Evolutionary conservation across 1,140 invertebrate genomes (phyloP).

Genomic region (Leptestheria dahalacensis): DNA sequence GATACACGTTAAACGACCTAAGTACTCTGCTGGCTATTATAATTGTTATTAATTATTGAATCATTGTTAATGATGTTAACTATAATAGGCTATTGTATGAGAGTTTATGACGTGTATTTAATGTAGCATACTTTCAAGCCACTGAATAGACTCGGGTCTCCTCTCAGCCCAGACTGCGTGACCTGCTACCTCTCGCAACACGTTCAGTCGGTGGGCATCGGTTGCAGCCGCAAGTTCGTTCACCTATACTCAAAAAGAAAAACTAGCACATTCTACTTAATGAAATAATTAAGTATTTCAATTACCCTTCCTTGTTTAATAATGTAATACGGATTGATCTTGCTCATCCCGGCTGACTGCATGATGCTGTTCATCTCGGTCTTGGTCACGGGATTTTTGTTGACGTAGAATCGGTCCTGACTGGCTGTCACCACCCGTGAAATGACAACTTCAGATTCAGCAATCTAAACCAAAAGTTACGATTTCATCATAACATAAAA

Average conservation of each 20-base stretch:
- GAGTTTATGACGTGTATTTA: too few relatives aligned
- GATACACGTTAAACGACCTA: too few relatives aligned
- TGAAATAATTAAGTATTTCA: background rate
- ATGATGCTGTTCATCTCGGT: background rate
- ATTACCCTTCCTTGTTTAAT: constrained; percentile 8
- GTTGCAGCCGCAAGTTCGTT: background rate
- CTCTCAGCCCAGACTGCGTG: background rate
- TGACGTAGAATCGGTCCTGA: background rate
- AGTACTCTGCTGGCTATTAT: too few relatives aligned
- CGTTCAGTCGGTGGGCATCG: background rate
- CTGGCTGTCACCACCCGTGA: background rate
- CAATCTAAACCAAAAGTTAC: background rate
- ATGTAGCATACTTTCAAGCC: background rate
- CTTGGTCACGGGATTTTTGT: background rate
- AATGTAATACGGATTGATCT: constrained; percentile 5
- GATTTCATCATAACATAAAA: background rate
- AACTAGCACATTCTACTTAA: background rate
- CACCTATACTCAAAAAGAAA: background rate
- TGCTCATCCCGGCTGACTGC: background rate
- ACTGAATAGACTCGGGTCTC: background rate
- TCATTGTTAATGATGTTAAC: too few relatives aligned
- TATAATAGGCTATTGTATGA: too few relatives aligned
- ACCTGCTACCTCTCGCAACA: background rate
- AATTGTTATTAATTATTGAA: too few relatives aligned
- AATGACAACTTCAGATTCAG: background rate